These are phyloP conservation scores for Stegana nigrithorax DNA, from an alignment of 2,888 invertebrate species.

Conservation along the genomic window DNA sequence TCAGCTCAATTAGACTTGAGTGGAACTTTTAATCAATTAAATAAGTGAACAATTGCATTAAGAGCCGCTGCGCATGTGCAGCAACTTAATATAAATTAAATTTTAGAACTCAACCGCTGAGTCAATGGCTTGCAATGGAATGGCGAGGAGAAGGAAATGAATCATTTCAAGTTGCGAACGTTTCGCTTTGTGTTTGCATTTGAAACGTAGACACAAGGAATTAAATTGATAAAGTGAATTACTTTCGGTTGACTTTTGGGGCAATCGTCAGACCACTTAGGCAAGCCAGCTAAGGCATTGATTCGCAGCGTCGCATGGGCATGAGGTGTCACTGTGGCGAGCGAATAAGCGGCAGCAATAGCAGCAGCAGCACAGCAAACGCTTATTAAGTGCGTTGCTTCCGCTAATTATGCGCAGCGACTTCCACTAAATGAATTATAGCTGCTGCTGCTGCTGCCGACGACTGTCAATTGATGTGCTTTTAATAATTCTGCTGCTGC, in stretches of 20 bases:
- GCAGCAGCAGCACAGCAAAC: no score
- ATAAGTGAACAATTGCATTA: conserved; percentile 14
- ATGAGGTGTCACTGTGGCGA: no score
- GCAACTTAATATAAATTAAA: not conserved
- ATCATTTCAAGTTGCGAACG: not conserved
- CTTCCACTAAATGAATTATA: conserved; percentile 17
- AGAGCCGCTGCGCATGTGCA: not conserved
- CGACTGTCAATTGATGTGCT: conserved; percentile 58
- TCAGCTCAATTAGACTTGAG: conserved; percentile 1
- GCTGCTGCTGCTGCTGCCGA: not conserved
- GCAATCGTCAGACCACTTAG: not conserved
- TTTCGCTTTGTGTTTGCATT: not conserved
- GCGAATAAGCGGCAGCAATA: no score
- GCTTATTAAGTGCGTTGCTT: conserved; percentile 6
- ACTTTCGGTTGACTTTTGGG: not conserved
- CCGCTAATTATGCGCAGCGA: conserved; percentile 12
- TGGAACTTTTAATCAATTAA: conserved; percentile 12
- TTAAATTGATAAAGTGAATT: conserved; percentile 11
- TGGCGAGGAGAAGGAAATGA: conserved; percentile 12
- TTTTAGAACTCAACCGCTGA: not conserved
- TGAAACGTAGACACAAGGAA: conserved; percentile 1
- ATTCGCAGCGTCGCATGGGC: no score
- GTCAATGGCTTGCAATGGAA: no score
- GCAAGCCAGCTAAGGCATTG: no score
- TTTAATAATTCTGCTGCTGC: conserved; percentile 48